These are phyloP conservation scores for Drosophila chauvacae DNA, from an alignment of 1,140 invertebrate genomes.

Conservation along the genomic window DNA sequence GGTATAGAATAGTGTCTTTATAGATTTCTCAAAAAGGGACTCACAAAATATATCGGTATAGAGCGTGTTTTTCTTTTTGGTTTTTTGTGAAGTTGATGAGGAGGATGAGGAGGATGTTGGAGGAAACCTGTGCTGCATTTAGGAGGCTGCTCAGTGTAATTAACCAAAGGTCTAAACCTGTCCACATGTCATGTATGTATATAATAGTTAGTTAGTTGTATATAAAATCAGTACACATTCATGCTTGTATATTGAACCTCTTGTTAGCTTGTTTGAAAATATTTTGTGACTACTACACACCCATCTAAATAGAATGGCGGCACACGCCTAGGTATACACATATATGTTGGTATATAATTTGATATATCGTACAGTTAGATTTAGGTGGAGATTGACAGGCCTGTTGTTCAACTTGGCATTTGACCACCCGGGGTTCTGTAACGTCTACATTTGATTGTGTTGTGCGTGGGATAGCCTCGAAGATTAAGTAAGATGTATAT, in stretches of 20 bases:
- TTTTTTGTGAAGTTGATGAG: slow-evolving; percentile 16
- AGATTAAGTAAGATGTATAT: slow-evolving; percentile 8
- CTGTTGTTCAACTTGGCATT: slow-evolving; percentile 32
- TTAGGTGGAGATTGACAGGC: slow-evolving; percentile 44
- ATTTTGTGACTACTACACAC: slow-evolving; percentile 62
- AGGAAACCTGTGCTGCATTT: slow-evolving; percentile 60
- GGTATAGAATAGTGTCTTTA: slow-evolving; percentile 34
- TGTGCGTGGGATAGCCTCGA: slow-evolving; percentile 56
- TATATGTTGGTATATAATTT: slow-evolving; percentile 42
- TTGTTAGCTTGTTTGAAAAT: slow-evolving; percentile 37
- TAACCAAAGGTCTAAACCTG: slow-evolving; percentile 55
- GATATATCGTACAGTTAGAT: slow-evolving; percentile 53
- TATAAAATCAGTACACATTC: slow-evolving; percentile 80
- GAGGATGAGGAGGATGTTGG: slow-evolving; percentile 19
- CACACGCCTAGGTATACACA: slow-evolving; percentile 38
- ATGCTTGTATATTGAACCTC: slow-evolving; percentile 65
- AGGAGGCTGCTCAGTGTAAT: slow-evolving; percentile 53
- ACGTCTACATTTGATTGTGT: slow-evolving; percentile 62
- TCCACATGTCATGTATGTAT: slow-evolving; percentile 34
- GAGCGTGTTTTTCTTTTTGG: slow-evolving; percentile 39
- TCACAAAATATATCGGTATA: slow-evolving; percentile 74
- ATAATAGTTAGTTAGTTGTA: slow-evolving; percentile 49
- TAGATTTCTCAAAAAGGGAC: slow-evolving; percentile 64
- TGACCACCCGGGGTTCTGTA: slow-evolving; percentile 26
- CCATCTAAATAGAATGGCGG: slow-evolving; percentile 51